Evolutionary conservation across 2,888 invertebrate species (phyloP).

Genomic region (Chironomus riparius): DNA sequence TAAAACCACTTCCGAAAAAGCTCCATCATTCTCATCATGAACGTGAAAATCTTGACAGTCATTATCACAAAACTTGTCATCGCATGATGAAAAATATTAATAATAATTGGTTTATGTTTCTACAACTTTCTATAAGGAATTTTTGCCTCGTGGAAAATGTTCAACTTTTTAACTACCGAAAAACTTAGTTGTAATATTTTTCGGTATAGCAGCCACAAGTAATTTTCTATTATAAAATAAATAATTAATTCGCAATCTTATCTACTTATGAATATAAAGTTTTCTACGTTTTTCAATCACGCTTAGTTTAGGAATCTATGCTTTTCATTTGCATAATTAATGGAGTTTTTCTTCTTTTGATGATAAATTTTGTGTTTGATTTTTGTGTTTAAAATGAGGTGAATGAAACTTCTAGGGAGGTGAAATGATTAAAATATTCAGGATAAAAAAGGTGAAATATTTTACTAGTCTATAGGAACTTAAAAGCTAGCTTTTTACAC

Average conservation of each 20-base stretch:
- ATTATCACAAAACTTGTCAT: background rate
- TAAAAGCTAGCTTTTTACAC: no score
- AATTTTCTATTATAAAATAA: background rate
- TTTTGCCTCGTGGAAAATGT: background rate
- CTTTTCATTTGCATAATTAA: background rate
- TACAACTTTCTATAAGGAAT: background rate
- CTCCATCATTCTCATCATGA: background rate
- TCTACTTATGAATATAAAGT: background rate
- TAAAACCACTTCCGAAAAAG: no score
- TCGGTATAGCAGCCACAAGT: background rate
- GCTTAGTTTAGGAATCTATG: background rate
- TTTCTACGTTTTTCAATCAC: background rate
- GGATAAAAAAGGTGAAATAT: no score
- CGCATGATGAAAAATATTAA: background rate
- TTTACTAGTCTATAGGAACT: no score
- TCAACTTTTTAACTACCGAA: background rate
- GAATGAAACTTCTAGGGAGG: no score
- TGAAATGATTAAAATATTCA: no score
- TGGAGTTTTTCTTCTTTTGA: background rate
- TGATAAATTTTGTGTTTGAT: background rate
- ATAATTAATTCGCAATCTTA: background rate
- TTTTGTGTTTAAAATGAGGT: no score
- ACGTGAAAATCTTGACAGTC: background rate
- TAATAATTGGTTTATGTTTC: background rate
- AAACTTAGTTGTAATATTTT: background rate